These are phyloP conservation scores for Geococcyx californianus DNA, from an alignment of 2,113 vertebrate genomes.

Conservation along the genomic window DNA sequence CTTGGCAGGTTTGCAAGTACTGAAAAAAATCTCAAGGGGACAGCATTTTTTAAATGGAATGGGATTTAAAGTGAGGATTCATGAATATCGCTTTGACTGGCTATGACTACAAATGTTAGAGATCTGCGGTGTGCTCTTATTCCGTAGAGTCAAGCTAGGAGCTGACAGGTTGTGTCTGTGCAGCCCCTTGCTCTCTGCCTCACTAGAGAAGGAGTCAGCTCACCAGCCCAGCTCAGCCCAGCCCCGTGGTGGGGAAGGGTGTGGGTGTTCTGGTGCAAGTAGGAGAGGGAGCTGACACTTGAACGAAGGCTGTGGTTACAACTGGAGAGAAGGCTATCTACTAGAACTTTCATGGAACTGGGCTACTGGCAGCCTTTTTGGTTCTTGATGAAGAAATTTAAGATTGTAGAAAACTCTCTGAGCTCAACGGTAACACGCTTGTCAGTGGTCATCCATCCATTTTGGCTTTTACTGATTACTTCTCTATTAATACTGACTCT, in stretches of 20 bases:
- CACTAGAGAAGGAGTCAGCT: neutral
- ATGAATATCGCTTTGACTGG: slow-evolving; percentile 42
- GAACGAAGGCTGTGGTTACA: neutral
- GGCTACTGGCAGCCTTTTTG: neutral
- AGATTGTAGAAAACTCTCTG: neutral
- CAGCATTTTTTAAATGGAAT: slow-evolving; percentile 43
- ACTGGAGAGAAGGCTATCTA: neutral
- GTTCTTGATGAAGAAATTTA: neutral
- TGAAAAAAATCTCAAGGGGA: slow-evolving; percentile 52
- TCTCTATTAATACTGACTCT: neutral
- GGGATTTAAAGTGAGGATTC: slow-evolving; percentile 58
- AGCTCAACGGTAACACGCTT: neutral
- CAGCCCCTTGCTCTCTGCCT: neutral
- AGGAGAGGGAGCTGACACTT: neutral
- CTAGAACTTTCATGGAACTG: neutral
- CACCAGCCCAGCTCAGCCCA: neutral
- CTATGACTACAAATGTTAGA: slow-evolving; percentile 1
- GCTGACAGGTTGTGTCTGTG: neutral
- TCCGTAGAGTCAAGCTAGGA: slow-evolving; percentile 16
- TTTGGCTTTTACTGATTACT: neutral
- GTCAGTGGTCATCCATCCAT: neutral
- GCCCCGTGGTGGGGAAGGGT: fast-evolving
- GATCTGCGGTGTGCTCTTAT: neutral
- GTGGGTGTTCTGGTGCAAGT: neutral
- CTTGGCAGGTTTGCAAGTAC: slow-evolving; percentile 47